Evolutionary conservation across 1,140 invertebrate species (phyloP).

Genomic region (Drosophila cardini): DNA sequence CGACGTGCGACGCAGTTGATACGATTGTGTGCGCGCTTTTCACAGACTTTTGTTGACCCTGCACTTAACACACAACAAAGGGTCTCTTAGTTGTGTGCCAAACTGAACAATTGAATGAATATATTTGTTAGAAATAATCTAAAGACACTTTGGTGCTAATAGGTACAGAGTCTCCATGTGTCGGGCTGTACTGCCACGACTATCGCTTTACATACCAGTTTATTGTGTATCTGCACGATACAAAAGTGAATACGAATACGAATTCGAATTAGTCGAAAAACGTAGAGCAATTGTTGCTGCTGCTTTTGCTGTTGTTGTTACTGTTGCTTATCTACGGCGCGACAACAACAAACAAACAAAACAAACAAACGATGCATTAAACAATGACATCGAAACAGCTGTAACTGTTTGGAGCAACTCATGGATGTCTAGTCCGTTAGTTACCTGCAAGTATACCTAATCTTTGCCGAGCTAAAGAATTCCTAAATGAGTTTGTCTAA

Average conservation of each 20-base stretch:
- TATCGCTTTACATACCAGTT: too few species aligned
- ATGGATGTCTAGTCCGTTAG: background rate
- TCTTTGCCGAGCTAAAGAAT: background rate
- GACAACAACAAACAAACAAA: slow-evolving; percentile 64
- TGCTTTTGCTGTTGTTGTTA: slow-evolving; percentile 35
- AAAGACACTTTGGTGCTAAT: too few species aligned
- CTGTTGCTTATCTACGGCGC: slow-evolving; percentile 57
- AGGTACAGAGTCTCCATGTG: too few species aligned
- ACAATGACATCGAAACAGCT: slow-evolving; percentile 36
- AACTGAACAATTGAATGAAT: too few species aligned
- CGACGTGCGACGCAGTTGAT: slow-evolving; percentile 66
- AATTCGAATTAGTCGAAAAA: slow-evolving; percentile 70
- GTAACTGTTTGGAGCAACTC: slow-evolving; percentile 1
- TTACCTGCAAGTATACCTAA: background rate
- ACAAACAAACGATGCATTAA: slow-evolving; percentile 50
- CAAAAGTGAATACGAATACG: slow-evolving; percentile 46
- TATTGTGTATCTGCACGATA: slow-evolving; percentile 52
- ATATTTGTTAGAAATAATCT: too few species aligned
- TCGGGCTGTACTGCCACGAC: too few species aligned
- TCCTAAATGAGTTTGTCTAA: background rate
- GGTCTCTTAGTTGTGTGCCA: too few species aligned
- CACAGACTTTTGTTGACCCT: slow-evolving; percentile 32
- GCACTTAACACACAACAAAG: too few species aligned
- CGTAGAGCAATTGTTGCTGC: slow-evolving; percentile 44
- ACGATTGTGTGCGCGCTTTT: slow-evolving; percentile 28